phyloP scores from a whole-genome alignment of 2,797 vertebrate species.

The Poeciliopsis turneri region DNA sequence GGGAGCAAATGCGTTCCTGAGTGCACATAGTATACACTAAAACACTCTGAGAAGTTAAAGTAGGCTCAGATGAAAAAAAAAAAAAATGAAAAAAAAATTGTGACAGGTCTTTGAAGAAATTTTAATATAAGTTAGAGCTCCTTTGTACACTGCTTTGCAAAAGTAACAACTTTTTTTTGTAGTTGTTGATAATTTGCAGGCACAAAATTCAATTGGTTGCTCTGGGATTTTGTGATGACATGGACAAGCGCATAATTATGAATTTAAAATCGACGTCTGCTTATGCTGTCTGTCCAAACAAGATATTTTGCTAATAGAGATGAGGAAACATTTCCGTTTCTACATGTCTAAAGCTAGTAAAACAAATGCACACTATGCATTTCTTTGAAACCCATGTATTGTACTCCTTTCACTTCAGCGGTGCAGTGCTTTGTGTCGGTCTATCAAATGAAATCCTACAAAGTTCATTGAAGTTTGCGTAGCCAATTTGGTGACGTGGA shows the following conservation, averaged over 20 bases:
- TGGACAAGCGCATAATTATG: neutral
- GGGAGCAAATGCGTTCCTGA: constrained; percentile 35
- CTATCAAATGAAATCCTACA: neutral
- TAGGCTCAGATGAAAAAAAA: neutral
- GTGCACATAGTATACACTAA: constrained; percentile 21
- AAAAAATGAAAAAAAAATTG: neutral
- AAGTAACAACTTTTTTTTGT: neutral
- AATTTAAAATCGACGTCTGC: neutral
- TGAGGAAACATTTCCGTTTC: neutral
- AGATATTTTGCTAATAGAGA: neutral
- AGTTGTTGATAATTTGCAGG: neutral
- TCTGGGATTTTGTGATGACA: neutral
- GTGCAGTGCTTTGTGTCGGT: neutral
- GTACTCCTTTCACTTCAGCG: neutral
- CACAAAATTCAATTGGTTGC: neutral
- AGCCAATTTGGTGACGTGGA: neutral
- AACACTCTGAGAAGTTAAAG: constrained; percentile 16
- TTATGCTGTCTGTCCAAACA: neutral
- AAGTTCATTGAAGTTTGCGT: neutral
- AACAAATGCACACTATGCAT: neutral
- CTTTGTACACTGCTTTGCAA: neutral
- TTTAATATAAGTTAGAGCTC: neutral
- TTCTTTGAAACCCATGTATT: neutral
- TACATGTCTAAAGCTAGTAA: neutral
- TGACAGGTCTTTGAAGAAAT: neutral